Conservation (phyloP, 2,888 invertebrate species). For the Lysandra bellargus region DNA sequence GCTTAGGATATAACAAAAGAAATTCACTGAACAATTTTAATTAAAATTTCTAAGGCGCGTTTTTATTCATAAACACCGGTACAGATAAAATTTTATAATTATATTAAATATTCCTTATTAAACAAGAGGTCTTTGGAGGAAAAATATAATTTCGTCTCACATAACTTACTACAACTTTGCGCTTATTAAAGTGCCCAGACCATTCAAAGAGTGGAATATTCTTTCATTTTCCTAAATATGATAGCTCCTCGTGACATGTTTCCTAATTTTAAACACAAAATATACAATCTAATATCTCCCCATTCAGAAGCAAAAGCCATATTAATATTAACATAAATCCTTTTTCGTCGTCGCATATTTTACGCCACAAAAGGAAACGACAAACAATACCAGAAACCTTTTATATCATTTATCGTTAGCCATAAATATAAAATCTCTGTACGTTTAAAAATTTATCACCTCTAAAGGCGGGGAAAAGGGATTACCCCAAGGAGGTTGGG, state of each 20-base stretch:
- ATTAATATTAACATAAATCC: slow-evolving; percentile 6
- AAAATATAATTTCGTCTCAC: slow-evolving; percentile 10
- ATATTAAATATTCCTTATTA: slow-evolving; percentile 20
- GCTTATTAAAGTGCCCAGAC: not conserved
- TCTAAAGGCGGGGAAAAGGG: slow-evolving; percentile 22
- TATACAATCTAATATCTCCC: not conserved
- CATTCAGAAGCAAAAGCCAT: not conserved
- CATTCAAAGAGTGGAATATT: not conserved
- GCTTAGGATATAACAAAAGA: slow-evolving; percentile 23
- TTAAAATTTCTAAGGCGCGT: not conserved
- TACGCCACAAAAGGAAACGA: slow-evolving; percentile 13
- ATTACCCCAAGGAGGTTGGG: slow-evolving; percentile 29
- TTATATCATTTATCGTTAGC: not conserved
- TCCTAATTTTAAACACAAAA: not conserved
- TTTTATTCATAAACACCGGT: slow-evolving; percentile 4
- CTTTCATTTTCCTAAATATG: not conserved
- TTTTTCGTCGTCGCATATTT: slow-evolving; percentile 1
- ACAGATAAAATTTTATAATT: slow-evolving; percentile 6
- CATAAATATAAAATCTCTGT: slow-evolving; percentile 23
- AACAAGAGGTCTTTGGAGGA: not conserved
- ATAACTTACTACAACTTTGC: slow-evolving; percentile 7
- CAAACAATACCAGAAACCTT: slow-evolving; percentile 26
- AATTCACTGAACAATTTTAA: slow-evolving; percentile 26
- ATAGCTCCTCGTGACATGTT: not conserved
- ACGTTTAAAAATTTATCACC: slow-evolving; percentile 33